A percentile compares a stretch with the other conserved stretches of the same genome.
Conservation (phyloP, 2,888 invertebrate species). For the Aporophyla nigra region DNA sequence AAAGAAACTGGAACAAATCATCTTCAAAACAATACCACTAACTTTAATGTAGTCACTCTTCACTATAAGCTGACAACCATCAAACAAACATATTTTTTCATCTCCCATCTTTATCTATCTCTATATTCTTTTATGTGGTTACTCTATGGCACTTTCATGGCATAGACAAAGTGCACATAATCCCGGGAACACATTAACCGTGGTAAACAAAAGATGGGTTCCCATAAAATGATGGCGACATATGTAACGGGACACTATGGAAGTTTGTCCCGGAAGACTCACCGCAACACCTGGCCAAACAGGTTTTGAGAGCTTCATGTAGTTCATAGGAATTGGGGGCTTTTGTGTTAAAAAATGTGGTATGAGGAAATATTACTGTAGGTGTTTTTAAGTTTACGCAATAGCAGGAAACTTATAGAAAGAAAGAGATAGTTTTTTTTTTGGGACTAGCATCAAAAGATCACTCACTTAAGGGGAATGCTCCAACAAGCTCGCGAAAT, state of each 20-base stretch:
- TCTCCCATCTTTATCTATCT: neutral
- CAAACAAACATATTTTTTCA: neutral
- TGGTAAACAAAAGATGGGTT: conserved; percentile 49
- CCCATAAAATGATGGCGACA: conserved; percentile 54
- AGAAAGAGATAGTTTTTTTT: no score
- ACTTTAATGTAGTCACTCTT: neutral
- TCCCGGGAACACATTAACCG: conserved; percentile 53
- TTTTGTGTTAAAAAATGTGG: neutral
- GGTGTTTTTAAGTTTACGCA: neutral
- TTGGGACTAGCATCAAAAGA: no score
- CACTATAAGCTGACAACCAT: neutral
- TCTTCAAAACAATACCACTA: neutral
- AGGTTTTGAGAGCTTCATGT: conserved; percentile 9
- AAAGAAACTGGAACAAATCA: neutral
- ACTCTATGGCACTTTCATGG: conserved; percentile 14
- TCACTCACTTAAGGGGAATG: no score
- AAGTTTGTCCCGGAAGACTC: conserved; percentile 51
- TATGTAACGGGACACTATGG: conserved; percentile 49
- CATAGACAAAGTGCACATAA: conserved; percentile 39
- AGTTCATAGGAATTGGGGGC: conserved; percentile 16
- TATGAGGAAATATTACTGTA: neutral
- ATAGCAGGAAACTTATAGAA: neutral
- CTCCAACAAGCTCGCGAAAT: no score
- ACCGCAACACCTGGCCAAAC: conserved; percentile 62
- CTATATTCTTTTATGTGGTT: conserved; percentile 42